Evolutionary conservation across 1,140 invertebrate species (phyloP), one percentile per base, ranked within the genome.

Genomic region (Aphis craccivora): DNA sequence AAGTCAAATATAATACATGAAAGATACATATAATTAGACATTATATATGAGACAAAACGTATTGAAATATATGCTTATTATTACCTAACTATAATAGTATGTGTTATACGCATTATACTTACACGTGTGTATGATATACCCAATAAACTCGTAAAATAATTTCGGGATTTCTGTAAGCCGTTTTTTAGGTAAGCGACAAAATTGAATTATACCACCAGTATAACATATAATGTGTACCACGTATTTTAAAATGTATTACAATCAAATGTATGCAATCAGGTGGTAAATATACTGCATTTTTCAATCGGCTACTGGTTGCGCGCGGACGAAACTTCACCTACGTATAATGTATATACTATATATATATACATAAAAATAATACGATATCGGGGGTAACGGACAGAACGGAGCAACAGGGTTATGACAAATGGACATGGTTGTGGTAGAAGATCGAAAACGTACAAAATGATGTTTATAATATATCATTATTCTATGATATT

Each of bases 271-370:
- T n/a, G 60, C n/a, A n/a, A 14, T 76, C 60, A 76, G 53, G 23
- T 11, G 53, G 23, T 3, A 23, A 55, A 67, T 6, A n/a, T 51
- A 84, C 30, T n/a, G 81, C 23, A 51, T 84, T 37, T 86, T 93
- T 40, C n/a, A 55, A 84, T 84, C 48, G 91, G 81, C 91, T 93
- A 93, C 91, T 37, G 91, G 91, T 93, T 93, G 91, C 91, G 9
- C 91, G 45, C 20, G 7, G 22, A 7, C 45, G 86, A 7, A 8
- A n/a, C 30, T 76, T 35, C n/a, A n/a, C 14, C 30, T 23, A 11
- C 25, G n/a, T n/a, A n/a, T n/a, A n/a, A 0, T n/a, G 25, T 43
- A 87, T 86, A 86, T n/a, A n/a, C n/a, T n/a, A 86, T n/a, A 83
- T 83, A 83, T 81, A 81, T 83, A 83, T 23, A 83, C 2, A 18